phyloP scores from a whole-genome alignment of 2,888 invertebrate species.

The Pediacus dermestoides region DNA sequence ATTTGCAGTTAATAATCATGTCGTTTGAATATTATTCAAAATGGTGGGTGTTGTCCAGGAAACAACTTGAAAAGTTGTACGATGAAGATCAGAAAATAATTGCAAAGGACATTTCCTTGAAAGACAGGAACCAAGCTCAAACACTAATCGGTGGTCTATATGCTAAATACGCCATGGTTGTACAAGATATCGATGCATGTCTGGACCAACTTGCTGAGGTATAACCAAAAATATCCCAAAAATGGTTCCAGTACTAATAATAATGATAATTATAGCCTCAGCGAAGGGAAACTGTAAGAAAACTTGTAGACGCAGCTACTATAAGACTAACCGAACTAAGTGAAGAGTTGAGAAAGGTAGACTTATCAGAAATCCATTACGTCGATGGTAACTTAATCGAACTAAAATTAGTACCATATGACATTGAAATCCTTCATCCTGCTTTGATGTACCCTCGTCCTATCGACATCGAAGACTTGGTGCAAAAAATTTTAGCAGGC shows the following conservation, averaged over 20 bases:
- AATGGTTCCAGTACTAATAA: not conserved
- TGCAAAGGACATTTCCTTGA: constrained; percentile 33
- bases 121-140: constrained; percentile 52
- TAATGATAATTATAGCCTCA: constrained; percentile 50
- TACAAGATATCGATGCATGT: constrained; percentile 57
- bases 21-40: constrained; percentile 51
- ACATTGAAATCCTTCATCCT: constrained; percentile 62
- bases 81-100: constrained; percentile 44
- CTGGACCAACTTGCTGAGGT: constrained; percentile 59
- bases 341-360: constrained; percentile 54
- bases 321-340: constrained; percentile 58
- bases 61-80: constrained; percentile 46
- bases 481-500: constrained; percentile 36
- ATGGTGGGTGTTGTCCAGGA: constrained; percentile 52
- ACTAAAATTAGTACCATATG: constrained; percentile 65
- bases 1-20: constrained; percentile 39
- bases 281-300: constrained; percentile 55
- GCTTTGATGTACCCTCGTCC: constrained; percentile 60
- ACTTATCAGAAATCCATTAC: constrained; percentile 64
- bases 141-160: constrained; percentile 54
- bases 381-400: constrained; percentile 68
- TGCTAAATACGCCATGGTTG: constrained; percentile 53
- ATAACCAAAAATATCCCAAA: too few species aligned
- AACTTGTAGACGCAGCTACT: constrained; percentile 58
- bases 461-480: constrained; percentile 43